Conservation (phyloP, 2,113 vertebrate species). For the Alces alces region DNA sequence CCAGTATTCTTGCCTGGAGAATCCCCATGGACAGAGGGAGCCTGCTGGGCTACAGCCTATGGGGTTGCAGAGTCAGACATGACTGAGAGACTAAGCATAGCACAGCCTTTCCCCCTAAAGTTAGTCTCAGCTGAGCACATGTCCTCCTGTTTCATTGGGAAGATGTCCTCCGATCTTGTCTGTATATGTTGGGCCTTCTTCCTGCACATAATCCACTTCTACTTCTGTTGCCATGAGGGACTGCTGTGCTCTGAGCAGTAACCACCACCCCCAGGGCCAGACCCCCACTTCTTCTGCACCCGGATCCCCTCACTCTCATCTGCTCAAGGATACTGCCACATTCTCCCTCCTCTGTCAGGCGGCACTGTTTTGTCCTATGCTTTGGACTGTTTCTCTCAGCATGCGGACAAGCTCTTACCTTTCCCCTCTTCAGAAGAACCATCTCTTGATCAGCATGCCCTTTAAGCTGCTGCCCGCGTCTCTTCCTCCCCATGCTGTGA, state of each 20-base stretch:
- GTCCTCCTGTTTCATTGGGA: neutral
- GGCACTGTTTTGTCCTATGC: no score
- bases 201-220: neutral
- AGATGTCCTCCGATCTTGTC: no score
- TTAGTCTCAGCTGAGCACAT: neutral
- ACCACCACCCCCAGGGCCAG: neutral
- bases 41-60: neutral
- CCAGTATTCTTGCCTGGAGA: neutral
- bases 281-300: neutral
- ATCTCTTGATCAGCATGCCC: neutral
- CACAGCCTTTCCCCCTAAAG: neutral
- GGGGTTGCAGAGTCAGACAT: neutral
- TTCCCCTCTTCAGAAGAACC: neutral
- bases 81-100: neutral
- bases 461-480: neutral
- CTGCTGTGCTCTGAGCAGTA: neutral
- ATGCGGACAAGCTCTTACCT: neutral
- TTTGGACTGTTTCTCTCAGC: neutral
- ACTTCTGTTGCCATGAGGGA: neutral
- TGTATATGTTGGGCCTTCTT: neutral
- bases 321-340: neutral
- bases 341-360: neutral
- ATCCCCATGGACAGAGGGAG: neutral
- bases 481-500: neutral
- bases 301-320: neutral